Conservation (phyloP, 1,140 invertebrate genomes). For the Heliconius nattereri region DNA sequence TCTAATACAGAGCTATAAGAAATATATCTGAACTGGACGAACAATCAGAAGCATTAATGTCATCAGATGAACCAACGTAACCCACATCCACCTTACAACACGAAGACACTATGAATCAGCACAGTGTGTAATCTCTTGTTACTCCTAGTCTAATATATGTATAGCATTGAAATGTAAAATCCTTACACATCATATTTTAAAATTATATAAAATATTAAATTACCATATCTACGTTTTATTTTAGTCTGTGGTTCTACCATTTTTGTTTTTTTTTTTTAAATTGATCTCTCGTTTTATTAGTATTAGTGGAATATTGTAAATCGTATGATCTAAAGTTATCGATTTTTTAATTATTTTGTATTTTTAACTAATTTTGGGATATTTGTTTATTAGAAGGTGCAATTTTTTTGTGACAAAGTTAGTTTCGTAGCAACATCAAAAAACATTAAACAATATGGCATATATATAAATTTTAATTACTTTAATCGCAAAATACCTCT, state of each 20-base stretch:
- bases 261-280: neutral
- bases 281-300: slow-evolving; percentile 5
- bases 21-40: slow-evolving; percentile 73
- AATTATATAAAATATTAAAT: neutral
- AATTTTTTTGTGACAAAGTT: neutral
- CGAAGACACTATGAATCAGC: slow-evolving; percentile 30
- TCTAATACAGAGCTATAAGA: slow-evolving; percentile 58
- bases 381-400: neutral
- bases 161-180: slow-evolving; percentile 34
- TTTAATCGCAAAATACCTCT: neutral
- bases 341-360: neutral
- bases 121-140: slow-evolving; percentile 36
- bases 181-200: neutral
- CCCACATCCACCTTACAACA: slow-evolving; percentile 26
- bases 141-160: slow-evolving; percentile 42
- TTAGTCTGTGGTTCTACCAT: neutral
- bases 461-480: neutral
- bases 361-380: neutral
- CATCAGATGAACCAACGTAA: slow-evolving; percentile 73
- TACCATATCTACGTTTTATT: neutral
- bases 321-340: neutral
- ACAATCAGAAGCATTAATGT: slow-evolving; percentile 73
- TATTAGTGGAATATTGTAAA: neutral
- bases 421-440: neutral
- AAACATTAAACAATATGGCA: neutral